Conservation (phyloP, 1,140 invertebrate genomes). For the Argopecten irradians region DNA sequence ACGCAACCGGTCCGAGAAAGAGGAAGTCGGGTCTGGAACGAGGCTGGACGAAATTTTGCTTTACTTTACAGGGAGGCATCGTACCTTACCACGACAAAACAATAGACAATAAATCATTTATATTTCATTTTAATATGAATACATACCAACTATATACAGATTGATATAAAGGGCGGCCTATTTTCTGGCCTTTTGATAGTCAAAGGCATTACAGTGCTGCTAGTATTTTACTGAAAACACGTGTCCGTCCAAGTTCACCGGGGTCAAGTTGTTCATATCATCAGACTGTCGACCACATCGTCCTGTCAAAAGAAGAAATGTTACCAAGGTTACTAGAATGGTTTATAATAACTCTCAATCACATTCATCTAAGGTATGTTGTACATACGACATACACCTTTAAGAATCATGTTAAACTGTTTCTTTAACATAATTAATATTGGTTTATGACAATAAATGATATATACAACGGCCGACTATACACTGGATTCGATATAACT, state of each 20-base stretch:
- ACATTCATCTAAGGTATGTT: no score
- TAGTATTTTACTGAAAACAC: neutral
- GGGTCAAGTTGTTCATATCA: neutral
- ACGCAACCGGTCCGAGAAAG: neutral
- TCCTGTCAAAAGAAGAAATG: neutral
- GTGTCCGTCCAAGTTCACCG: neutral
- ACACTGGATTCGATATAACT: no score
- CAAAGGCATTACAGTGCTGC: neutral
- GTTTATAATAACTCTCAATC: no score
- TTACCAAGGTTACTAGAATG: neutral
- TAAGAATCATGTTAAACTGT: no score
- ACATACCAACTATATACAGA: neutral
- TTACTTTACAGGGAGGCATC: neutral
- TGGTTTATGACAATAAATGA: no score
- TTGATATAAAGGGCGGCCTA: neutral
- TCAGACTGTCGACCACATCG: neutral
- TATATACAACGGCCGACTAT: no score
- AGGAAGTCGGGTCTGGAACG: neutral
- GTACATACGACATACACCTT: no score
- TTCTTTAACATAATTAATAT: no score
- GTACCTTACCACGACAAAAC: neutral
- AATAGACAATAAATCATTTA: slow-evolving; percentile 14
- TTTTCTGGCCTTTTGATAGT: neutral
- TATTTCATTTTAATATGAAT: neutral
- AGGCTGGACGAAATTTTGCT: neutral